These are phyloP conservation scores for Campopleginae sp. DNA, from an alignment of 2,888 invertebrate species.

Conservation along the genomic window DNA sequence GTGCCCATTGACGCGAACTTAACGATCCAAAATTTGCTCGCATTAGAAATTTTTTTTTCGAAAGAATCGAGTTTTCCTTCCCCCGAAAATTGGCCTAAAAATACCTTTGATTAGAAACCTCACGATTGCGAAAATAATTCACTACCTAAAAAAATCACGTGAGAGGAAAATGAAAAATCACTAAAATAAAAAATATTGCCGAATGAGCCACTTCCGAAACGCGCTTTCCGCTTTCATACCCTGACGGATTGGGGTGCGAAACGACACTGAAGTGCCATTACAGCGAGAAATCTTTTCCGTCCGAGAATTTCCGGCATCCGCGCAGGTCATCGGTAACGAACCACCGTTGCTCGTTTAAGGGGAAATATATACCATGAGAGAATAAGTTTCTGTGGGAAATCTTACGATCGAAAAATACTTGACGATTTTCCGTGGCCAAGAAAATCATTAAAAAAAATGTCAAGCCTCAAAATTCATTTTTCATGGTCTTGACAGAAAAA, in stretches of 20 bases:
- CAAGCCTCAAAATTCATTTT: neutral
- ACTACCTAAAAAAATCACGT: neutral
- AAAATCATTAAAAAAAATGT: neutral
- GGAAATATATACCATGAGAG: conserved; percentile 4
- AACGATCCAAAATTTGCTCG: neutral
- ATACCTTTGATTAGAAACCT: neutral
- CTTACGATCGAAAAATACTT: neutral
- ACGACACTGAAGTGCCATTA: conserved; percentile 71
- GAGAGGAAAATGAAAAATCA: neutral
- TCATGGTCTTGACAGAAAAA: neutral
- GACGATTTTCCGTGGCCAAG: neutral
- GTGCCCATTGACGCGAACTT: neutral
- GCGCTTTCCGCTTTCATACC: conserved; percentile 50
- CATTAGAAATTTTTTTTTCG: neutral
- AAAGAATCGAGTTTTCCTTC: neutral
- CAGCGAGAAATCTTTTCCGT: conserved; percentile 55
- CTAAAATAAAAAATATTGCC: neutral
- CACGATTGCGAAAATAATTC: neutral
- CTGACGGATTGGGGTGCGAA: conserved; percentile 70
- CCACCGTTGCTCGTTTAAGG: neutral
- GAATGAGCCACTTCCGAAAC: neutral
- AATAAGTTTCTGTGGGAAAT: neutral
- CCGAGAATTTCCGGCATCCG: conserved; percentile 58
- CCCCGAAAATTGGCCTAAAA: neutral
- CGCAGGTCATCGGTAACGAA: conserved; percentile 67